Base-by-base conservation (phyloP, 2,888 invertebrate genomes). In the Uloborus plumipes region DNA sequence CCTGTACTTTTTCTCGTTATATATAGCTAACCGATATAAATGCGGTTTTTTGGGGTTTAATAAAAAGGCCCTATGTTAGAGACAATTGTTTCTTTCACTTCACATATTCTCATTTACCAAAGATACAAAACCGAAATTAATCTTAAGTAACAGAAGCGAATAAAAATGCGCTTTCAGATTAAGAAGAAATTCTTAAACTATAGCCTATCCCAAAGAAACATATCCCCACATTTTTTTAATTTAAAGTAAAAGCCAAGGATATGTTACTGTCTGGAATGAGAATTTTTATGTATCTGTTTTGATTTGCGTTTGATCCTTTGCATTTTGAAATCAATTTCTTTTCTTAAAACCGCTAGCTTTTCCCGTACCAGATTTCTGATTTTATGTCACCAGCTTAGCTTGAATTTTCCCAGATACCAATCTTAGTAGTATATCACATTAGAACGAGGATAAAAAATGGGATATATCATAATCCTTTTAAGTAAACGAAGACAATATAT, bases 221-320 rank as follows among this genome's bases (percentile, higher is more conserved):
- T 47, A 16, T 26, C 59, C 31, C 67, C 26, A 77, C 65, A 1
- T 39, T 7, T 39, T 39, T 78, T 78, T 71, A 78, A 78, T 71
- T 78, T 71, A 58, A 78, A 78, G 78, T 78, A 78, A 78, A 71
- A 78, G 78, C 78, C 31, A 7, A 55, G 39, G 55, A 58, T 78
- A 78, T 50, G 61, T 78, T 78, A 65, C 65, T 55, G 65, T 65
- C 58, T 49, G 22, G 71, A 51, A 78, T 71, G 78, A n/a, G 7
- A 65, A 31, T 50, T 78, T 77, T 73, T 53, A 64, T 47, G 55
- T 74, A 58, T 74, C 51, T 76, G 62, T 70, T 76, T 76, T 69
- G 76, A 76, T 76, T n/a, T n/a, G n/a, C n/a, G n/a, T n/a, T n/a
- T 76, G 51, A 26, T 49, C 18, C 75, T 22, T 59, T 20, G 53